Evolutionary conservation across 2,888 invertebrate genomes (phyloP), one percentile per base, ranked within the genome.

Genomic region (Netelia virgata): DNA sequence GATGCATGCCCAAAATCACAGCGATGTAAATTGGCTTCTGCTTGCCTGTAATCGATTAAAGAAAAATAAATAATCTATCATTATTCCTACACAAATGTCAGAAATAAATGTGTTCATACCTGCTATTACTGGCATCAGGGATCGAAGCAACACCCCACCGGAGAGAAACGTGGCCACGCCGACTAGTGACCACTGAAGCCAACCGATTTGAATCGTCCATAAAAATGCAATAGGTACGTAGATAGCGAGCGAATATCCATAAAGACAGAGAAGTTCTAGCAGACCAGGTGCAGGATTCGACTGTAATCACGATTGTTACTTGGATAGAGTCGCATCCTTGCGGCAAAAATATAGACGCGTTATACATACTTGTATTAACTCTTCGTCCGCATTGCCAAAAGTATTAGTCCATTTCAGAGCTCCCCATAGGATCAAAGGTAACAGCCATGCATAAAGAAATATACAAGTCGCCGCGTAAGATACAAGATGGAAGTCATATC

Each of bases 181-280:
- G 0, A 98, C 97, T 68, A 99, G 95, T 6, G 96, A 91, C 99
- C 99, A 99, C 91, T 98, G 98, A 43, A 99, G 94, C 95, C 97
- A 96, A 23, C 95, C 95, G 14, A 96, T 94, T 93, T 97, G 97
- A 89, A 99, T 97, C 0, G 98, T 96, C 98, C 98, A 99, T 57
- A 99, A 94, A 86, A 99, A 96, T 1, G 98, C 97, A 9, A 98
- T 97, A 3, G 99, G 99, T 90, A 99, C 96, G 94, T 98, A 99
- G 90, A 99, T 97, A 47, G 98, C 96, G 64, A 99, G 94, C 0
- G 98, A 98, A 94, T 99, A 99, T 9, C 99, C 99, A 92, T 99
- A 99, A 10, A 99, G 95, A 93, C 98, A 99, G 91, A 99, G 95
- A 10, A 99, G 95, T 87, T 99, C 98, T 88, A 99, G 95, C 91